phyloP scores from a whole-genome alignment of 1,140 invertebrate species.

The Euwallacea fornicatus region DNA sequence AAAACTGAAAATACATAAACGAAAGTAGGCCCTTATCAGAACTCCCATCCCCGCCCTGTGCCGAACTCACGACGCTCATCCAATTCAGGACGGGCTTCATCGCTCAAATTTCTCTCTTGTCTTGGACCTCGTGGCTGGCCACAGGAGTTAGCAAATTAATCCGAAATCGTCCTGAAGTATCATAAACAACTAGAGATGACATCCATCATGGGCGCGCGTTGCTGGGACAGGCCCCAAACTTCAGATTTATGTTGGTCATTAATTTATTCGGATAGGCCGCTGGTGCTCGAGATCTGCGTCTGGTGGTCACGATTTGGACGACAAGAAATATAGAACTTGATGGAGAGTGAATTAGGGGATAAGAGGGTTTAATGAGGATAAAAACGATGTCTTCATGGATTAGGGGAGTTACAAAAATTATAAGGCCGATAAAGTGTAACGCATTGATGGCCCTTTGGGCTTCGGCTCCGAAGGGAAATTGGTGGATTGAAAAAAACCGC shows the following conservation, averaged over 20 bases:
- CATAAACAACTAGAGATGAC: conserved; percentile 18
- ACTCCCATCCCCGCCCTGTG: too few species aligned
- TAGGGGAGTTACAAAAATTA: not conserved
- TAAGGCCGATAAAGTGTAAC: too few species aligned
- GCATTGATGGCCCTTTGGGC: too few species aligned
- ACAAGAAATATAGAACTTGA: conserved; percentile 28
- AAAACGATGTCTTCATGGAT: conserved; percentile 4
- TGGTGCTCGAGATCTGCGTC: conserved; percentile 21
- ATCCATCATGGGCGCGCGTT: conserved; percentile 22
- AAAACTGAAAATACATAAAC: too few species aligned
- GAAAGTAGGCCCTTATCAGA: too few species aligned
- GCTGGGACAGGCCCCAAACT: conserved; percentile 15
- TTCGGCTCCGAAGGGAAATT: too few species aligned
- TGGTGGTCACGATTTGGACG: conserved; percentile 20
- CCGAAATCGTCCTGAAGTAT: conserved; percentile 13
- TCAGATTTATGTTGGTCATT: conserved; percentile 27
- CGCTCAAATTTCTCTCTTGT: too few species aligned
- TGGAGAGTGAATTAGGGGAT: conserved; percentile 14
- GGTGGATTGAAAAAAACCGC: too few species aligned
- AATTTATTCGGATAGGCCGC: conserved; percentile 26
- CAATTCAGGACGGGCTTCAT: too few species aligned
- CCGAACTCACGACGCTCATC: too few species aligned
- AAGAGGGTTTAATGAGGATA: conserved; percentile 20
- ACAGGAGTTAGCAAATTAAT: not conserved
- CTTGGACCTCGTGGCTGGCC: too few species aligned